Conservation (phyloP, 2,888 invertebrate species). For the Apomyelois bistriatella region DNA sequence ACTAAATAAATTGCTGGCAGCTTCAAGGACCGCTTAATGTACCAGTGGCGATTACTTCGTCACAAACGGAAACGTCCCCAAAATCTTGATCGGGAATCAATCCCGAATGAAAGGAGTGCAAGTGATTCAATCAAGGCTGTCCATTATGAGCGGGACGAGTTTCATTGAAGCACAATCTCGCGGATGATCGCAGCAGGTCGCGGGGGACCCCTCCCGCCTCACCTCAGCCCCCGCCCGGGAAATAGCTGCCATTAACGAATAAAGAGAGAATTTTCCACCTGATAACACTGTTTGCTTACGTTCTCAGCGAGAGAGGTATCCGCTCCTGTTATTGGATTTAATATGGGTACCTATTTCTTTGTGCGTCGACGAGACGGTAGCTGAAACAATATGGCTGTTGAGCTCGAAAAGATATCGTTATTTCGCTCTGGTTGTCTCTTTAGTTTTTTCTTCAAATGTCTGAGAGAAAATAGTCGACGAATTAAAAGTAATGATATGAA, state of each 20-base stretch:
- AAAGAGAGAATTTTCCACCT: slow-evolving; percentile 58
- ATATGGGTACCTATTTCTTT: slow-evolving; percentile 27
- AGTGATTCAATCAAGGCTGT: slow-evolving; percentile 59
- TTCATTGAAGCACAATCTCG: slow-evolving; percentile 50
- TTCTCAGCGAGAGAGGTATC: slow-evolving; percentile 29
- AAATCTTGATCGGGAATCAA: slow-evolving; percentile 51
- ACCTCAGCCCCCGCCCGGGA: slow-evolving; percentile 28
- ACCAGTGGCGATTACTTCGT: slow-evolving; percentile 18
- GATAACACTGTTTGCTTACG: slow-evolving; percentile 49
- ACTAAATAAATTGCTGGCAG: not conserved
- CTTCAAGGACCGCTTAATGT: not conserved
- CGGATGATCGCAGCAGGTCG: slow-evolving; percentile 41
- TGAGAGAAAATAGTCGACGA: not conserved
- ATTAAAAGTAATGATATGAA: no score
- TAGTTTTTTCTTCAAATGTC: not conserved
- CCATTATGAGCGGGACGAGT: slow-evolving; percentile 56
- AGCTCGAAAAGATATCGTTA: slow-evolving; percentile 3
- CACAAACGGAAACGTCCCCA: slow-evolving; percentile 30
- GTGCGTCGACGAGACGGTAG: slow-evolving; percentile 13
- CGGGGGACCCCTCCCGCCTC: slow-evolving; percentile 19
- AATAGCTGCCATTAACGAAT: slow-evolving; percentile 58
- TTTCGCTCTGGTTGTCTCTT: not conserved
- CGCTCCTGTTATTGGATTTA: slow-evolving; percentile 40
- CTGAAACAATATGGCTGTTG: slow-evolving; percentile 6
- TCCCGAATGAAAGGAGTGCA: slow-evolving; percentile 52